A percentile compares a stretch with the other conserved stretches of the same genome.
These are phyloP conservation scores for Drosophila quinaria DNA, from an alignment of 2,888 invertebrate species.

Conservation along the genomic window DNA sequence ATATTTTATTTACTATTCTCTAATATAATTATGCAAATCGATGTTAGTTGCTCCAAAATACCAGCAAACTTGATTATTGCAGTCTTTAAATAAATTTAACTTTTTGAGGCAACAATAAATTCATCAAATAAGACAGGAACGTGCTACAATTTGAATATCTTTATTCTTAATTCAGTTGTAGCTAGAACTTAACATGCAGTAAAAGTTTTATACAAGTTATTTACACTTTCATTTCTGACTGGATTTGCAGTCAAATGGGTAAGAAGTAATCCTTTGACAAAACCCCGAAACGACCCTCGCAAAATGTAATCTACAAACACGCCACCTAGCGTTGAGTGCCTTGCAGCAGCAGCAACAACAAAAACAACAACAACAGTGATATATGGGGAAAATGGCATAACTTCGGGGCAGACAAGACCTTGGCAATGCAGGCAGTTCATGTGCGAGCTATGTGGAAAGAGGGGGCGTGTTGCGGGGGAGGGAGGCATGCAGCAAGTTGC, in stretches of 20 bases:
- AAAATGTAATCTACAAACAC: constrained; percentile 52
- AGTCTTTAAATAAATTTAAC: too few relatives aligned
- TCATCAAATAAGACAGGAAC: background rate
- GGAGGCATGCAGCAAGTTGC: constrained; percentile 7
- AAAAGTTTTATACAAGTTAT: constrained; percentile 29
- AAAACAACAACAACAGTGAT: constrained; percentile 20
- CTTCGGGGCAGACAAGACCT: constrained; percentile 36
- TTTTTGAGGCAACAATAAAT: background rate
- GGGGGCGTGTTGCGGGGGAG: background rate
- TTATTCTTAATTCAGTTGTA: background rate
- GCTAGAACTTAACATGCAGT: constrained; percentile 17
- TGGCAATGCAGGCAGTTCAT: constrained; percentile 47
- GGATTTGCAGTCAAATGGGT: constrained; percentile 11
- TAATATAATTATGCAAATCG: background rate
- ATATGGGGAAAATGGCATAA: constrained; percentile 30
- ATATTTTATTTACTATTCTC: background rate
- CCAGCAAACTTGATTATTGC: too few relatives aligned
- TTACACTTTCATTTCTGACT: constrained; percentile 26
- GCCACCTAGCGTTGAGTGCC: constrained; percentile 46
- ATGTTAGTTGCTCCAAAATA: background rate
- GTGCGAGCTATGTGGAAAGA: background rate
- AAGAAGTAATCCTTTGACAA: constrained; percentile 25
- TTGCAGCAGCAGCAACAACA: background rate
- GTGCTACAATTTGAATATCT: background rate
- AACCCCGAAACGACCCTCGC: constrained; percentile 53